A percentile compares a stretch with the other conserved stretches of the same genome.
Evolutionary conservation across 2,888 invertebrate species (phyloP).

Genomic region (Meganola albula): DNA sequence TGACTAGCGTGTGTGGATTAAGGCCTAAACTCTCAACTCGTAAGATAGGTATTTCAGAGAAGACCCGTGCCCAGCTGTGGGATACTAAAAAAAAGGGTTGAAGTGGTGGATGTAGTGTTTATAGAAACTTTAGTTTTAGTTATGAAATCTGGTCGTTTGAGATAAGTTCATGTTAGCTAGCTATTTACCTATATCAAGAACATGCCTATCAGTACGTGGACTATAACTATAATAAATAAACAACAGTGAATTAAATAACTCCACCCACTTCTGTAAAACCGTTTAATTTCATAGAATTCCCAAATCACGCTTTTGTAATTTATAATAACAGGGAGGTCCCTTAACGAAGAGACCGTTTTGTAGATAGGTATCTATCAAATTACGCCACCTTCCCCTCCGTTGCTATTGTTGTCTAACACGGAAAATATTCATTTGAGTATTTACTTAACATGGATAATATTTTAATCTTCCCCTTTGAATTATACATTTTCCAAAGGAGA

Average conservation of each 20-base stretch:
- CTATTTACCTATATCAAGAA: too few species aligned
- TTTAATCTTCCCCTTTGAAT: conserved; percentile 79
- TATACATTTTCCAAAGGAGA: conserved; percentile 77
- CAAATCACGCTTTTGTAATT: conserved; percentile 73
- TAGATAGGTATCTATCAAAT: conserved; percentile 77
- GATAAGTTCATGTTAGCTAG: too few species aligned
- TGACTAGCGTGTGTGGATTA: too few species aligned
- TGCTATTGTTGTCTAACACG: conserved; percentile 76
- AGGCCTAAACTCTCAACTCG: too few species aligned
- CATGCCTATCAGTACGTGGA: too few species aligned
- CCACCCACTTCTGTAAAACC: conserved; percentile 50
- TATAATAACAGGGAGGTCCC: conserved; percentile 72
- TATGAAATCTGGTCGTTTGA: too few species aligned
- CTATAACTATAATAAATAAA: conserved; percentile 14
- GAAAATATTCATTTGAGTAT: conserved; percentile 80
- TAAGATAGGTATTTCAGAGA: too few species aligned
- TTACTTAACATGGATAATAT: conserved; percentile 80
- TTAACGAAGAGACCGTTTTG: conserved; percentile 73
- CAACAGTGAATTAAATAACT: conserved; percentile 31
- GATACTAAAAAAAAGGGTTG: too few species aligned
- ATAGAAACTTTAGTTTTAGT: too few species aligned
- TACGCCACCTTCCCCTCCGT: conserved; percentile 65
- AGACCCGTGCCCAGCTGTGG: too few species aligned
- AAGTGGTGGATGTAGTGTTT: too few species aligned
- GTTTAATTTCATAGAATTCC: conserved; percentile 66